phyloP scores from a whole-genome alignment of 2,888 invertebrate genomes.

The Xanthia icteritia region DNA sequence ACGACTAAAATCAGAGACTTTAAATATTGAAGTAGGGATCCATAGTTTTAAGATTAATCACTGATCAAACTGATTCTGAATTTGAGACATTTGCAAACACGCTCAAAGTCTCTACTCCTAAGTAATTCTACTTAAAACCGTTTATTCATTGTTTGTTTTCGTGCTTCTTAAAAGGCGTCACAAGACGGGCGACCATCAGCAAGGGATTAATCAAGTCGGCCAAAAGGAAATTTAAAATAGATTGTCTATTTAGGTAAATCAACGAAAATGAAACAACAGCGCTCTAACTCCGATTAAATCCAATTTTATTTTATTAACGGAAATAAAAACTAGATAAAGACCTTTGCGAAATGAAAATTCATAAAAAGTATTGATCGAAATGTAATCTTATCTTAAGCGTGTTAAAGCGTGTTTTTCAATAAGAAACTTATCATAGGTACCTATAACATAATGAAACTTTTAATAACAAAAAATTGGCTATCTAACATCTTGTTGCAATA shows the following conservation, averaged over 20 bases:
- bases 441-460: background rate
- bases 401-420: background rate
- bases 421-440: background rate
- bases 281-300: conserved; percentile 19
- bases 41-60: conserved; percentile 14
- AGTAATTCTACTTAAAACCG: background rate
- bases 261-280: conserved; percentile 36
- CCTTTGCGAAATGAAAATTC: conserved; percentile 13
- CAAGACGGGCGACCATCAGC: background rate
- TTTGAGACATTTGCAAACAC: conserved; percentile 27
- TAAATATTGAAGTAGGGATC: conserved; percentile 3
- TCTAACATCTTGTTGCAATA: background rate
- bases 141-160: conserved; percentile 15
- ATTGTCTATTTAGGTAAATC: conserved; percentile 35
- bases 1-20: background rate
- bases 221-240: conserved; percentile 39
- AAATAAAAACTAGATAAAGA: background rate
- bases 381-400: conserved; percentile 2
- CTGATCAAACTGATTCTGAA: background rate
- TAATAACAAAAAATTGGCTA: background rate
- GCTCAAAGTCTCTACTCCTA: conserved; percentile 2
- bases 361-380: conserved; percentile 7
- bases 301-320: conserved; percentile 10
- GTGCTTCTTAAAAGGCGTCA: background rate
- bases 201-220: conserved; percentile 26